These are phyloP conservation scores for Drosophila tanythrix DNA, from an alignment of 2,888 invertebrate genomes.

Conservation along the genomic window DNA sequence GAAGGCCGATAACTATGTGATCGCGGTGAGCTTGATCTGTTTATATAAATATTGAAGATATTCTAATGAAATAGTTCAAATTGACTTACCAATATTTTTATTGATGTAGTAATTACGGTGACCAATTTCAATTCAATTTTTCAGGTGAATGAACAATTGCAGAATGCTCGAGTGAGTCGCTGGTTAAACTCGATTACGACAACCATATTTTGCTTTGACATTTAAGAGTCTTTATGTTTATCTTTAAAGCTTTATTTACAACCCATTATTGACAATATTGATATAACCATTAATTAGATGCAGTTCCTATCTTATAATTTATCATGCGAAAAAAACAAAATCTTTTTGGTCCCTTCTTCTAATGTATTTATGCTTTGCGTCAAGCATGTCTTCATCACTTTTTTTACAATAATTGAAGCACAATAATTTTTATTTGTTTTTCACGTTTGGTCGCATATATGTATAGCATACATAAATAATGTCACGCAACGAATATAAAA, in stretches of 20 bases:
- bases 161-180: no score
- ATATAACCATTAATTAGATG: background rate
- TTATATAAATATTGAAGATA: background rate
- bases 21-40: slow-evolving; percentile 86
- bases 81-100: slow-evolving; percentile 84
- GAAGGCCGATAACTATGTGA: slow-evolving; percentile 89
- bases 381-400: slow-evolving; percentile 18
- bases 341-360: background rate
- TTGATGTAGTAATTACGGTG: slow-evolving; percentile 85
- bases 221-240: slow-evolving; percentile 15
- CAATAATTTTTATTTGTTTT: no score
- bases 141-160: no score
- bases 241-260: slow-evolving; percentile 45
- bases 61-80: background rate
- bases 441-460: no score
- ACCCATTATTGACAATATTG: background rate
- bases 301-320: slow-evolving; percentile 28
- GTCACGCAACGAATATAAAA: no score
- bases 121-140: no score
- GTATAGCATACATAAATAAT: no score
- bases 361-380: slow-evolving; percentile 4
- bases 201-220: background rate
- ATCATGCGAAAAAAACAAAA: no score
- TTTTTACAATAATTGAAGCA: no score
- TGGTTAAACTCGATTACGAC: no score